phyloP scores from a whole-genome alignment of 2,888 invertebrate genomes.

The Nemotelus pantherinus region DNA sequence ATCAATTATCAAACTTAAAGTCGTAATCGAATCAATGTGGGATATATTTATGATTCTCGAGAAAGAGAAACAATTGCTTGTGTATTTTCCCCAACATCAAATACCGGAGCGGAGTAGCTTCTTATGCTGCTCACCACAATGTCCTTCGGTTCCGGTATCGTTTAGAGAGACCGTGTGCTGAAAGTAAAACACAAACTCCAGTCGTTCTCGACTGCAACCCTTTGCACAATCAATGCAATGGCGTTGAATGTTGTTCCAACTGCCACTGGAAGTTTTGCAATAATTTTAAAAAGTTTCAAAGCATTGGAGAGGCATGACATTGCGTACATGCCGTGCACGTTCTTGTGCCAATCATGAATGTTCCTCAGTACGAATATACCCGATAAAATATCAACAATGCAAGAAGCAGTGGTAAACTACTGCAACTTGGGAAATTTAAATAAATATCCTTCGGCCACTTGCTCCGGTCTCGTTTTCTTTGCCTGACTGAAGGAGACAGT shows the following conservation, averaged over 20 bases:
- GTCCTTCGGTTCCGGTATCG: constrained; percentile 4
- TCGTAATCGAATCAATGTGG: constrained; percentile 40
- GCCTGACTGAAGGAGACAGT: background rate
- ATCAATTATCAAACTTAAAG: constrained; percentile 32
- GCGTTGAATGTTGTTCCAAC: constrained; percentile 54
- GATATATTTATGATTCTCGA: background rate
- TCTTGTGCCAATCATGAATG: background rate
- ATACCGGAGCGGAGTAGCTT: too few relatives aligned
- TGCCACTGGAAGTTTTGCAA: constrained; percentile 57
- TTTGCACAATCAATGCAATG: constrained; percentile 43
- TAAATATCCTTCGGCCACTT: constrained; percentile 45
- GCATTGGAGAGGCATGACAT: constrained; percentile 11
- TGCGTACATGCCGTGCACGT: constrained; percentile 30
- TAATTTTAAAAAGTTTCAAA: constrained; percentile 52
- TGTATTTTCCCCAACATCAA: background rate
- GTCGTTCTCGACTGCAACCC: constrained; percentile 34
- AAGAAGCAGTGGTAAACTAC: constrained; percentile 22
- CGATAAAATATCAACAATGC: constrained; percentile 5
- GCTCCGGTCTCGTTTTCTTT: background rate
- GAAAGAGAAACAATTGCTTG: constrained; percentile 15
- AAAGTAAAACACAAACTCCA: constrained; percentile 37
- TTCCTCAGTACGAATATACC: background rate
- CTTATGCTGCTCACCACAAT: too few relatives aligned
- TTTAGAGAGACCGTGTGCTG: constrained; percentile 32
- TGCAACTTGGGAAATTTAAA: constrained; percentile 45